Evolutionary conservation across 2,797 vertebrate genomes (phyloP), one percentile per base, ranked within the genome.

Genomic region (Falco peregrinus): DNA sequence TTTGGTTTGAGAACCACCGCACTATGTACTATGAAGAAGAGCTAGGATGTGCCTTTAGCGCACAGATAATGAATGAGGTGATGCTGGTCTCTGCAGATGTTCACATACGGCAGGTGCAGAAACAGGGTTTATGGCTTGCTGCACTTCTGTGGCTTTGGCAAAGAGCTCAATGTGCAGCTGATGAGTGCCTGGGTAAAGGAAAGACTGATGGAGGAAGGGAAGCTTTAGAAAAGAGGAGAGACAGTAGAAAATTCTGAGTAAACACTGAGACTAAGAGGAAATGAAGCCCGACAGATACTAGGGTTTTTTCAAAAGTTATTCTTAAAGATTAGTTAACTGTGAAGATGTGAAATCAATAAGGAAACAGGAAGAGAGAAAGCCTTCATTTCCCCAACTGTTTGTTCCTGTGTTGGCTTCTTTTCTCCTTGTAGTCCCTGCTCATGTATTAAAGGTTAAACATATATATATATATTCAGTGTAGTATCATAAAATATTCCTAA

Each of bases 81-180:
- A 10, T 0, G 0, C 51, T 68, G 54, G 35, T 53, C 70, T 76
- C 61, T 53, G 67, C 63, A 37, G 28, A 16, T 57, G 54, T 19
- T 81, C 45, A 1, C 16, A 1, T 21, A 37, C 3, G 2, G 48
- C 0, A 0, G 41, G 61, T 63, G 45, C 68, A 74, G 41, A 48
- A 84, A 20, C 63, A 48, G 39, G 16, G 6, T 65, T 78, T 41
- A 31, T 1, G 16, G n/a, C 54, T 68, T 67, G 13, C 57, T 64
- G 57, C 20, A 7, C 31, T 79, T 17, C 56, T 63, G 16, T 47
- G 69, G 53, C 60, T 87, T 68, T 75, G 75, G 28, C 26, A n/a
- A 54, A 79, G 60, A 45, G 26, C 60, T 33, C 45, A 29, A 6
- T 9, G n/a, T 6, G 57, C 78, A 76, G 61, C 68, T 81, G 64